Evolutionary conservation across 2,797 vertebrate genomes (phyloP).

Genomic region (Poecilia picta): DNA sequence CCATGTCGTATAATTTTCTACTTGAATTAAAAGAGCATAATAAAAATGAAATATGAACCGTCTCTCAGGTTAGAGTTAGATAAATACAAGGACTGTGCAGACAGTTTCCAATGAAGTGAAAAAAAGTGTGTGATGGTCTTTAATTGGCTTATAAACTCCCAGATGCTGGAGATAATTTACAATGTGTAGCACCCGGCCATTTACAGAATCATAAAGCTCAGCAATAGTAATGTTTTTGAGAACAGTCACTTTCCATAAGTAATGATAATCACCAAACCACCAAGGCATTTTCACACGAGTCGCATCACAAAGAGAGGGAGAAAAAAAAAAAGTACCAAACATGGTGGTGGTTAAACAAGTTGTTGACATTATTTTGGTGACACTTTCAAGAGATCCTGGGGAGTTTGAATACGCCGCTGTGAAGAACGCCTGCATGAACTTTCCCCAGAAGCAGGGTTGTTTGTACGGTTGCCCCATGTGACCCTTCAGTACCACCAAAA

Average conservation of each 20-base stretch:
- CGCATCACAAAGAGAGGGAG: conserved; percentile 6
- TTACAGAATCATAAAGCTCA: conserved; percentile 33
- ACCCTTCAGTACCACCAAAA: neutral
- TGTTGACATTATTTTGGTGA: conserved; percentile 44
- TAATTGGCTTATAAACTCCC: conserved; percentile 28
- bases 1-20: neutral
- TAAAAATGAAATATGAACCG: conserved; percentile 17
- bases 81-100: conserved; percentile 32
- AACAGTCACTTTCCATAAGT: conserved; percentile 9
- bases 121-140: conserved; percentile 30
- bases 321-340: conserved; percentile 74
- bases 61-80: neutral
- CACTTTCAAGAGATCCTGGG: conserved; percentile 40
- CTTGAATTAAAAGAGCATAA: neutral
- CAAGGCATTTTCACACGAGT: conserved; percentile 50
- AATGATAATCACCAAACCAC: conserved; percentile 30
- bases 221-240: neutral
- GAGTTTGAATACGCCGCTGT: conserved; percentile 35
- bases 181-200: conserved; percentile 40
- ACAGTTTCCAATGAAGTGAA: conserved; percentile 13
- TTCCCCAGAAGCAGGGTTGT: conserved; percentile 29
- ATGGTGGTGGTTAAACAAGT: conserved; percentile 54
- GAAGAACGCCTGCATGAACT: conserved; percentile 41
- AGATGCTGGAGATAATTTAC: conserved; percentile 42
- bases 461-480: conserved; percentile 4